phyloP scores from a whole-genome alignment of 2,888 invertebrate genomes.

The Gerris lacustris region DNA sequence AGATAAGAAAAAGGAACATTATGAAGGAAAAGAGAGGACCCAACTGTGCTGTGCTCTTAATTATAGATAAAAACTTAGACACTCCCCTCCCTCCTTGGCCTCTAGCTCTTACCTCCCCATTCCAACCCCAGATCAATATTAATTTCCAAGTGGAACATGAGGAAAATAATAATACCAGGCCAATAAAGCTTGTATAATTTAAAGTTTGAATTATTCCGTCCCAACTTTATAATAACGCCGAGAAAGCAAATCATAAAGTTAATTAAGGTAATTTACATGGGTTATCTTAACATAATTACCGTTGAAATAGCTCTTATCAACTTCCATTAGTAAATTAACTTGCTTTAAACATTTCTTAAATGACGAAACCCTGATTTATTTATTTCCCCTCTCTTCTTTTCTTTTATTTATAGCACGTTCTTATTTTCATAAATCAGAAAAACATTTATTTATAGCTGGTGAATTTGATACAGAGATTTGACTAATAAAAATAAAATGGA shows the following conservation, averaged over 20 bases:
- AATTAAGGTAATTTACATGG: constrained; percentile 2
- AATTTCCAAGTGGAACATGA: constrained; percentile 1
- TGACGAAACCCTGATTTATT: neutral
- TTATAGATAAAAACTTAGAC: constrained; percentile 2
- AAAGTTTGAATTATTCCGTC: neutral
- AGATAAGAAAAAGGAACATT: neutral
- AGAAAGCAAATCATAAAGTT: constrained; percentile 5
- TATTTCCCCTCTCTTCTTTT: neutral
- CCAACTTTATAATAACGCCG: constrained; percentile 3
- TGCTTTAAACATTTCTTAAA: neutral
- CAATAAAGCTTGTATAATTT: constrained; percentile 3
- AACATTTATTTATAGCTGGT: too few species aligned
- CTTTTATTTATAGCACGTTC: too few species aligned
- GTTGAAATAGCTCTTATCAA: neutral
- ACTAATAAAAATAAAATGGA: too few species aligned
- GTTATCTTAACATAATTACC: neutral
- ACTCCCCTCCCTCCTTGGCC: neutral
- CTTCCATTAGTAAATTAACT: constrained; percentile 5
- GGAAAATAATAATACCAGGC: constrained; percentile 1
- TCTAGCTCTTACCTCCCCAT: neutral
- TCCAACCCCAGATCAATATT: neutral
- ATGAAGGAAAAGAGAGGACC: neutral
- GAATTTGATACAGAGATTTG: too few species aligned
- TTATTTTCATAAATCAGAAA: too few species aligned
- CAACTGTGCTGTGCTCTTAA: neutral